phyloP scores from a whole-genome alignment of 2,797 vertebrate genomes.

The Sebastolobus altivelis region DNA sequence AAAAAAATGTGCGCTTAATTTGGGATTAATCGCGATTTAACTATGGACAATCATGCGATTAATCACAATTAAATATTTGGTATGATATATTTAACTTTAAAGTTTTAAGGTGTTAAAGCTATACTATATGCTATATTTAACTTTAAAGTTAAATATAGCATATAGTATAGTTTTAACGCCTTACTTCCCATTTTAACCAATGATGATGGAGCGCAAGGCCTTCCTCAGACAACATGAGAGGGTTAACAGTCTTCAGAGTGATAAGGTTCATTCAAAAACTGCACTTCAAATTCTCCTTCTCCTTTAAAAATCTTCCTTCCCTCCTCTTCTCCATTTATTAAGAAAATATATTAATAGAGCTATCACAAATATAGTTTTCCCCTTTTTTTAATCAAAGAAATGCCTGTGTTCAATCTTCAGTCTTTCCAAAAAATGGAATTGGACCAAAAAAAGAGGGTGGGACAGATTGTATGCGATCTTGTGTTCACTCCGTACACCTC shows the following conservation, averaged over 20 bases:
- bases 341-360: background rate
- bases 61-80: no score
- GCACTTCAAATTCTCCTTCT: background rate
- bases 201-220: background rate
- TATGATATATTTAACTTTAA: no score
- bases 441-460: constrained; percentile 10
- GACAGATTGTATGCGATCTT: constrained; percentile 3
- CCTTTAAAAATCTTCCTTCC: background rate
- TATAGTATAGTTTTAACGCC: background rate
- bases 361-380: background rate
- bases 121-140: background rate
- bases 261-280: constrained; percentile 59
- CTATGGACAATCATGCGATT: no score
- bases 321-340: background rate
- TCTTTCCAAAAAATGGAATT: constrained; percentile 8
- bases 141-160: background rate
- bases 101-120: background rate
- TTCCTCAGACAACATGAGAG: background rate
- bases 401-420: background rate
- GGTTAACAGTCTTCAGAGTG: constrained; percentile 22
- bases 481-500: constrained; percentile 8
- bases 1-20: no score
- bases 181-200: background rate
- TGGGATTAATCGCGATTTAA: no score
- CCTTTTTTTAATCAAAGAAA: background rate